Evolutionary conservation across 2,888 invertebrate genomes (phyloP).

Genomic region (Heliconius hortense): DNA sequence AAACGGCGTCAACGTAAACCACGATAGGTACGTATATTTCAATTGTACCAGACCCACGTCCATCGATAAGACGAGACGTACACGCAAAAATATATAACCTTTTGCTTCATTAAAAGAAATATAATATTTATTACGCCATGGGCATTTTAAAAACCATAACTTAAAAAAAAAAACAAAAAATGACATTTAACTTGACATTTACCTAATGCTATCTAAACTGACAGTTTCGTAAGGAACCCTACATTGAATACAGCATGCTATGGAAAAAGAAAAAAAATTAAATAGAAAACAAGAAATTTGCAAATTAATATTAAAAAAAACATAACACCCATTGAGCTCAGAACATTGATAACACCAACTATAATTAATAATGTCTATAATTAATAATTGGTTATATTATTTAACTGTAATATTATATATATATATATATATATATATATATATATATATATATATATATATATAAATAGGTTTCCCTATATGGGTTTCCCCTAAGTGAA

Average conservation of each 20-base stretch:
- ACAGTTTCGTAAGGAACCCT: conserved; percentile 9
- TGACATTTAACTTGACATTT: conserved; percentile 8
- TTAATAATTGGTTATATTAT: conserved; percentile 26
- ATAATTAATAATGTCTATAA: conserved; percentile 10
- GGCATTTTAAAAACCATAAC: background rate
- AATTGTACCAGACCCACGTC: background rate
- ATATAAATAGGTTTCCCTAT: background rate
- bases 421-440: background rate
- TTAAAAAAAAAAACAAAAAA: background rate
- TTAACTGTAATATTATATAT: conserved; percentile 13
- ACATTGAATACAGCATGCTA: background rate
- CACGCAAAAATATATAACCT: background rate
- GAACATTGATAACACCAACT: conserved; percentile 31
- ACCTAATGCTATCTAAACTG: conserved; percentile 9
- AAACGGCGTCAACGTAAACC: conserved; percentile 2
- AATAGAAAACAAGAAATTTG: background rate
- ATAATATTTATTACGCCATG: background rate
- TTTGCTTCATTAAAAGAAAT: background rate
- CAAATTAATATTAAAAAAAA: background rate
- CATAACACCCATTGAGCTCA: conserved; percentile 29
- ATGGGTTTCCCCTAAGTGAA: conserved; percentile 1
- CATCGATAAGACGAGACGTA: background rate
- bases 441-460: background rate
- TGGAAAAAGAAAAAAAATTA: background rate
- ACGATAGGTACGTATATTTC: background rate